Evolutionary conservation across 2,113 vertebrate species (phyloP).

Genomic region (Xiphophorus maculatus): DNA sequence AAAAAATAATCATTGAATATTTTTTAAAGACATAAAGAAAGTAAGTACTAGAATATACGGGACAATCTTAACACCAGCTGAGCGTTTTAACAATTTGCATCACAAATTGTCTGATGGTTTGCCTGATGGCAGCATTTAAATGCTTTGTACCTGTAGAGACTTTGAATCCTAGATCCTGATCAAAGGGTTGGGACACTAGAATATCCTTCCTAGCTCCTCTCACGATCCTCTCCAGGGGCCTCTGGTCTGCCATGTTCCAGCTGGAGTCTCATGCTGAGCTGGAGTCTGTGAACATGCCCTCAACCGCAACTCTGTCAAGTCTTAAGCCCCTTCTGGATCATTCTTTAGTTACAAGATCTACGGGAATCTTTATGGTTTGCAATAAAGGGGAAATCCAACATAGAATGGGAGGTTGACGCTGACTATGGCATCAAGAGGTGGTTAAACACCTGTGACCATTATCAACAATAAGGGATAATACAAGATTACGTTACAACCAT

Average conservation of each 20-base stretch:
- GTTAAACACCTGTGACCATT: background rate
- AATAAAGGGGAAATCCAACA: background rate
- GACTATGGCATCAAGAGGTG: background rate
- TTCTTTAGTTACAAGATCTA: background rate
- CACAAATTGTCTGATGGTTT: background rate
- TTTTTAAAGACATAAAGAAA: background rate
- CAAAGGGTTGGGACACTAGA: background rate
- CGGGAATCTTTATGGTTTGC: background rate
- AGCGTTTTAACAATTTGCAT: background rate
- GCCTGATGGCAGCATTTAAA: background rate
- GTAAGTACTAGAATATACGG: background rate
- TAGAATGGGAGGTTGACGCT: no score
- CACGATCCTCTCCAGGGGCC: background rate
- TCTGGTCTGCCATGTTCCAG: background rate
- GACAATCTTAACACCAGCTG: background rate
- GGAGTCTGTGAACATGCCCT: background rate
- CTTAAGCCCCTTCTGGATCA: background rate
- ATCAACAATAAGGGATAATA: background rate
- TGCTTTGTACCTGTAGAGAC: background rate
- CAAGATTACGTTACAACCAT: background rate
- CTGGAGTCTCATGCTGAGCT: background rate
- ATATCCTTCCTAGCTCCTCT: background rate
- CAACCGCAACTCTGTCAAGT: no score
- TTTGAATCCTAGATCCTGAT: background rate
- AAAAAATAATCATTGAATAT: background rate